These are phyloP conservation scores for Botia kubotai DNA, from an alignment of 2,797 vertebrate genomes.

Conservation along the genomic window DNA sequence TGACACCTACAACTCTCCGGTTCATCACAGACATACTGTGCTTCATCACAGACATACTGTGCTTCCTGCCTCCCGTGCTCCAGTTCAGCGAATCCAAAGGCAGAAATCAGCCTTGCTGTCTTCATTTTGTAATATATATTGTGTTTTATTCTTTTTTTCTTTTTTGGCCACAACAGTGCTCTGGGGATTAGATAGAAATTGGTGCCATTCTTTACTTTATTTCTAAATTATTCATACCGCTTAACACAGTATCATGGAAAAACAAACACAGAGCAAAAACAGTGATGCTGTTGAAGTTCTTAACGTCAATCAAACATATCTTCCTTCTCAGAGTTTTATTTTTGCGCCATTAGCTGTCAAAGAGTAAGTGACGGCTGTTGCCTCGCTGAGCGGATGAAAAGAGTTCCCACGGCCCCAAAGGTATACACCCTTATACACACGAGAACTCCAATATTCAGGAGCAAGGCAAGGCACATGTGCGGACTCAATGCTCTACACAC, in stretches of 20 bases:
- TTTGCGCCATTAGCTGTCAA: constrained; percentile 68
- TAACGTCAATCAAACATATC: constrained; percentile 41
- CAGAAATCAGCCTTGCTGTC: constrained; percentile 28
- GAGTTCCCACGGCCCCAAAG: constrained; percentile 82
- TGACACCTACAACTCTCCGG: not conserved
- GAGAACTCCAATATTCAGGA: constrained; percentile 75
- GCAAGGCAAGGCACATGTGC: constrained; percentile 70
- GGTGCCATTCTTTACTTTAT: not conserved
- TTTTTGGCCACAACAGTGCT: constrained; percentile 43
- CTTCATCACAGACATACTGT: not conserved
- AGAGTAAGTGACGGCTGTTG: constrained; percentile 68
- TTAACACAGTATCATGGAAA: constrained; percentile 63
- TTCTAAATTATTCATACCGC: constrained; percentile 53
- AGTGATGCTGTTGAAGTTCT: constrained; percentile 36
- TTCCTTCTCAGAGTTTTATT: constrained; percentile 50
- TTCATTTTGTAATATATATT: constrained; percentile 15
- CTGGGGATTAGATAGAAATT: constrained; percentile 50
- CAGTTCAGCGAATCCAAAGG: not conserved
- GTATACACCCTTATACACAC: constrained; percentile 71
- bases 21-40: not conserved
- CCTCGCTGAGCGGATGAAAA: constrained; percentile 63
- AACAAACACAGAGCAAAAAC: constrained; percentile 42
- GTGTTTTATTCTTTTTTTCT: not conserved
- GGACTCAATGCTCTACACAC: constrained; percentile 60
- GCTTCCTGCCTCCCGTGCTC: not conserved